Conservation (phyloP, 2,888 invertebrate genomes). For the Leuctra nigra region DNA sequence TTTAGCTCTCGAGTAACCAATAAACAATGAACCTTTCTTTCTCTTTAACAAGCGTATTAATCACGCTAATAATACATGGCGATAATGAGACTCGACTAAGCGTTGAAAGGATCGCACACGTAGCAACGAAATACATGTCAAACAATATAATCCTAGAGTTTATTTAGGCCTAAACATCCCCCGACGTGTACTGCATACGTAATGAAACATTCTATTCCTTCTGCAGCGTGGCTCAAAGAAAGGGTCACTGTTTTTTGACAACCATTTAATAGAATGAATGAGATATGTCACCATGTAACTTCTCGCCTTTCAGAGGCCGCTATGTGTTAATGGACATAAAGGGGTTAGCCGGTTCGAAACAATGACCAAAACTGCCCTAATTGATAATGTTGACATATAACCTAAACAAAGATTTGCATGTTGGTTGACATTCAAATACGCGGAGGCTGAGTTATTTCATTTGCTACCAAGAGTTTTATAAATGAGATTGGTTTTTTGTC, state of each 20-base stretch:
- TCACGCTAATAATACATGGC: too few relatives aligned
- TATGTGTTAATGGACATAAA: conserved; percentile 2
- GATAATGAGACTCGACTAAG: too few relatives aligned
- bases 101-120: conserved; percentile 6
- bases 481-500: conserved; percentile 9
- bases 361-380: conserved; percentile 11
- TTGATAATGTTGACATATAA: conserved; percentile 15
- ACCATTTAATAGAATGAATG: conserved; percentile 8
- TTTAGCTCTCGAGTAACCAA: too few relatives aligned
- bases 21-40: too few relatives aligned
- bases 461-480: too few relatives aligned
- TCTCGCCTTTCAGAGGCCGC: conserved; percentile 1
- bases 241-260: conserved; percentile 17
- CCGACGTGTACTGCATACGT: conserved; percentile 6
- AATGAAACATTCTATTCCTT: background rate
- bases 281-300: conserved; percentile 1
- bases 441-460: too few relatives aligned
- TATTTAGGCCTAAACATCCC: background rate
- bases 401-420: background rate
- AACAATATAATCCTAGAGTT: conserved; percentile 9
- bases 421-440: too few relatives aligned
- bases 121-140: conserved; percentile 4
- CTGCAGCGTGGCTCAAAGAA: conserved; percentile 12
- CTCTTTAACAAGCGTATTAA: too few relatives aligned
- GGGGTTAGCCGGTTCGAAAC: background rate